Conservation (phyloP, 2,113 vertebrate species). For the Hypomesus transpacificus region DNA sequence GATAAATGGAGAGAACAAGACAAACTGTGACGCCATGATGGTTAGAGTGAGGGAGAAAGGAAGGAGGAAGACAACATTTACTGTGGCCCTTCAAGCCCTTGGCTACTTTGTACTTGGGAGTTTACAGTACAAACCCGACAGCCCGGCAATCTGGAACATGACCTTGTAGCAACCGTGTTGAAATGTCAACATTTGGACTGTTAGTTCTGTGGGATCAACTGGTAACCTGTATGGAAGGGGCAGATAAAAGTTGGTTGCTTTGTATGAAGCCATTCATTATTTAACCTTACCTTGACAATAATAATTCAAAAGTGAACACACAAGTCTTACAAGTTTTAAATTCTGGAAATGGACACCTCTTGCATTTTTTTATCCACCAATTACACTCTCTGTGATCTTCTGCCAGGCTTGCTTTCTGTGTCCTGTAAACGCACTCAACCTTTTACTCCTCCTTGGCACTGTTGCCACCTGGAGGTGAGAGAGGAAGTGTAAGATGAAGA, state of each 20-base stretch:
- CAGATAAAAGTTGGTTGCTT: neutral
- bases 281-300: neutral
- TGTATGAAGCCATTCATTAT: neutral
- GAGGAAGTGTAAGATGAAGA: too few relatives aligned
- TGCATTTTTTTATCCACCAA: too few relatives aligned
- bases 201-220: slow-evolving; percentile 3
- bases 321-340: neutral
- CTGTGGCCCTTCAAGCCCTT: slow-evolving; percentile 9
- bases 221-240: slow-evolving; percentile 19
- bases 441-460: neutral
- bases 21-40: neutral
- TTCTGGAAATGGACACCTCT: neutral
- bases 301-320: neutral
- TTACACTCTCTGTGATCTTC: too few relatives aligned
- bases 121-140: slow-evolving; percentile 33
- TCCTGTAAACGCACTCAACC: neutral
- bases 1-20: neutral
- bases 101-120: slow-evolving; percentile 11
- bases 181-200: slow-evolving; percentile 47
- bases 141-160: slow-evolving; percentile 13
- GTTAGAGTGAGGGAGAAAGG: neutral
- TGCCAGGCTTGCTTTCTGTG: too few relatives aligned
- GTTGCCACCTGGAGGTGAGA: slow-evolving; percentile 8
- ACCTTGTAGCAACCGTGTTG: slow-evolving; percentile 48
- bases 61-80: neutral